These are phyloP conservation scores for Saccopteryx bilineata DNA, from an alignment of 2,113 vertebrate species.

Conservation along the genomic window DNA sequence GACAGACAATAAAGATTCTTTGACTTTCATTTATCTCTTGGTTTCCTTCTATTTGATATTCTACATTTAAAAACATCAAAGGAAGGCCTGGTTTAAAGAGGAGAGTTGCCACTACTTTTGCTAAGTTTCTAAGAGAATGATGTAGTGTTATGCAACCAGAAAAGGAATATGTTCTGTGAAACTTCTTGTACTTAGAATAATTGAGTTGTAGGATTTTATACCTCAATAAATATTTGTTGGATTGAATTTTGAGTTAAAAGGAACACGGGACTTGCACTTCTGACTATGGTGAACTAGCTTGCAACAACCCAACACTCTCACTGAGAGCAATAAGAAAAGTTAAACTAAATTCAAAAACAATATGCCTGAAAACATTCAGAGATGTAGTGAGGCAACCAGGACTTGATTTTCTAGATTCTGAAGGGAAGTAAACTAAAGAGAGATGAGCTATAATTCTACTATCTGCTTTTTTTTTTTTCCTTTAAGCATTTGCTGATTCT, in stretches of 20 bases:
- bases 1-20: not conserved
- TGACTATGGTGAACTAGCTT: not conserved
- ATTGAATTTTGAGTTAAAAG: slow-evolving; percentile 60
- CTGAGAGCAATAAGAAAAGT: not conserved
- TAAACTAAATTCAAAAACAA: not conserved
- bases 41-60: not conserved
- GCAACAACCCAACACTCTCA: not conserved
- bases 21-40: not conserved
- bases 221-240: slow-evolving; percentile 44
- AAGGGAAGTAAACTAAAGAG: not conserved
- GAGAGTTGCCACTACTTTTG: not conserved
- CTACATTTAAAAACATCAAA: not conserved
- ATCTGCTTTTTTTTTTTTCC: not conserved
- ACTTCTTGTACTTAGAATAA: slow-evolving; percentile 36
- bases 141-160: not conserved
- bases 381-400: not conserved
- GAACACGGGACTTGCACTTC: not conserved
- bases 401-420: not conserved
- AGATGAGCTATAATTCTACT: not conserved
- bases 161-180: not conserved
- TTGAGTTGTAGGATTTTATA: slow-evolving; percentile 56
- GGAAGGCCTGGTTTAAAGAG: not conserved
- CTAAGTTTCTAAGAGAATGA: slow-evolving; percentile 27
- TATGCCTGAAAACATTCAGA: not conserved
- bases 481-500: not conserved